These are phyloP conservation scores for Pseudorhiza aurosa DNA, from an alignment of 30 jellyfish, hydroid and myxozoan genomes.

Conservation along the genomic window DNA sequence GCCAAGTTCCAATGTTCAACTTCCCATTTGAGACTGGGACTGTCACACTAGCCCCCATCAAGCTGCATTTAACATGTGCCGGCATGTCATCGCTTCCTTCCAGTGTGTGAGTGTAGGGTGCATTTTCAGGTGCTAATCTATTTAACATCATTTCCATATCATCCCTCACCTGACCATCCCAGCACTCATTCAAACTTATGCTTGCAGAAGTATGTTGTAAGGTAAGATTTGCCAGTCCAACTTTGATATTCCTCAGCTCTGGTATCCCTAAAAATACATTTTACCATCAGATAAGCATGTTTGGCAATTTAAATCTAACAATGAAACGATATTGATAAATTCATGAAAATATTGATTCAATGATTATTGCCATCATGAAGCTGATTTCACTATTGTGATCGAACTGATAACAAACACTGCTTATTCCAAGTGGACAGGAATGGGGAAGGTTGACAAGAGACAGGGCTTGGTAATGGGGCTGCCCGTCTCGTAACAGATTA, in stretches of 20 bases:
- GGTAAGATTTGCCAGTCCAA: slow-evolving; percentile 75
- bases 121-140: slow-evolving; percentile 85
- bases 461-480: too few relatives aligned
- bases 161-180: slow-evolving; percentile 85
- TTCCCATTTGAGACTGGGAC: slow-evolving; percentile 89
- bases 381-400: too few relatives aligned
- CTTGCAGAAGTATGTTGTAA: slow-evolving; percentile 98
- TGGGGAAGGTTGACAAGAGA: too few relatives aligned
- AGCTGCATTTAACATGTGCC: slow-evolving; percentile 93
- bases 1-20: slow-evolving; percentile 96
- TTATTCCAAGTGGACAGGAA: too few relatives aligned
- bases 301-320: too few relatives aligned
- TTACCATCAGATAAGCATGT: too few relatives aligned
- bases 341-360: too few relatives aligned
- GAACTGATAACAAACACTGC: too few relatives aligned
- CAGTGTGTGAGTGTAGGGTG: slow-evolving; percentile 82
- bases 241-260: slow-evolving; percentile 69
- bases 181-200: slow-evolving; percentile 86
- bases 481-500: too few relatives aligned
- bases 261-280: slow-evolving; percentile 89
- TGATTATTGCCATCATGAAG: too few relatives aligned
- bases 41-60: slow-evolving; percentile 88
- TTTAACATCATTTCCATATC: slow-evolving; percentile 95
- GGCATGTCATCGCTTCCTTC: slow-evolving; percentile 99
- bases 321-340: too few relatives aligned